A percentile compares a stretch with the other conserved stretches of the same genome.
These are phyloP conservation scores for Oligia fasciuncula DNA, from an alignment of 2,888 invertebrate species.

Conservation along the genomic window DNA sequence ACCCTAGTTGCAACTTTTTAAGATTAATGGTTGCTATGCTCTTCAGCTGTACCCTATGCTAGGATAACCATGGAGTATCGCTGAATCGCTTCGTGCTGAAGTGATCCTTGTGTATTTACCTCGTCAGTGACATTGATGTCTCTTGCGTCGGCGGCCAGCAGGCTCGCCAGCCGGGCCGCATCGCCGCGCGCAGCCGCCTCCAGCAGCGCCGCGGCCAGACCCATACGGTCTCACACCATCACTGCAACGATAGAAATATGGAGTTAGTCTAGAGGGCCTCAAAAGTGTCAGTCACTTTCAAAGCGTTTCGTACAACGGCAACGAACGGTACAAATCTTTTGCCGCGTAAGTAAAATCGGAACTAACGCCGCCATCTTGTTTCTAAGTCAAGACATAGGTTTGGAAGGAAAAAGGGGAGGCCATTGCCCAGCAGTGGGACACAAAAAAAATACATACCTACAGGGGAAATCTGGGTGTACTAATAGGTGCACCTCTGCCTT, in stretches of 20 bases:
- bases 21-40: neutral
- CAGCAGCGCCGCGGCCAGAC: conserved; percentile 92
- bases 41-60: neutral
- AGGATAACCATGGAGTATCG: neutral
- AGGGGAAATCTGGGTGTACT: too few relatives aligned
- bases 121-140: conserved; percentile 93
- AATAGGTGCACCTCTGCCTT: neutral
- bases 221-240: conserved; percentile 89
- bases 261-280: neutral
- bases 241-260: conserved; percentile 72
- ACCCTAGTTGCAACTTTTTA: neutral
- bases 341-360: neutral
- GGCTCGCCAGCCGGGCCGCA: conserved; percentile 93
- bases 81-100: neutral
- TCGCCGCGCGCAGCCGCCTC: conserved; percentile 96
- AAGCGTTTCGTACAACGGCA: neutral
- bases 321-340: neutral
- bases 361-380: neutral
- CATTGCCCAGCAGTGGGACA: too few relatives aligned
- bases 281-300: neutral
- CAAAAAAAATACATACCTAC: too few relatives aligned
- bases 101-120: conserved; percentile 80
- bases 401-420: too few relatives aligned
- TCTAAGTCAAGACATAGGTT: too few relatives aligned
- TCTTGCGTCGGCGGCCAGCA: conserved; percentile 92